Evolutionary conservation across 2,113 vertebrate species (phyloP).

Genomic region (Neogale vison): DNA sequence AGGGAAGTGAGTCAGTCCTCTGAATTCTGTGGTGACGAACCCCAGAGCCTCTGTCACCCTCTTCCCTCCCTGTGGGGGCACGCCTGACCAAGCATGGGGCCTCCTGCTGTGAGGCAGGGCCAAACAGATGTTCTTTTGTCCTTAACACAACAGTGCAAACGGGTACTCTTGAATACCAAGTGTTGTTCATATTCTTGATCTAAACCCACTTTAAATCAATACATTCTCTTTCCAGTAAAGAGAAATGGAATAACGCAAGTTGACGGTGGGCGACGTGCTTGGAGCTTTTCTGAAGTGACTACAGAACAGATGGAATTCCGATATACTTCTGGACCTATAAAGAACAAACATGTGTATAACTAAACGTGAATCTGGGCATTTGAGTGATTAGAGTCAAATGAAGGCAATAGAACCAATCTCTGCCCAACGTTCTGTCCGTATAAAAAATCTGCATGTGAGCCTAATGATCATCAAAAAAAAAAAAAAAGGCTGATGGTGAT

Average conservation of each 20-base stretch:
- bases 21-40: neutral
- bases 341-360: neutral
- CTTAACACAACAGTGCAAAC: neutral
- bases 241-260: neutral
- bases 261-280: neutral
- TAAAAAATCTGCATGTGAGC: neutral
- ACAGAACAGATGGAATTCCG: constrained; percentile 7
- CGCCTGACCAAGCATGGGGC: neutral
- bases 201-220: constrained; percentile 39
- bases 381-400: neutral
- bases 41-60: constrained; percentile 41
- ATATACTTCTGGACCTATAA: neutral
- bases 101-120: neutral
- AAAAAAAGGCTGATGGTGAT: neutral
- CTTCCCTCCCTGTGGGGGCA: neutral
- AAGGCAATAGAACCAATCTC: neutral
- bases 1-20: constrained; percentile 70
- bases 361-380: neutral
- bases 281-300: neutral
- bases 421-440: neutral
- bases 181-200: neutral
- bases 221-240: constrained; percentile 34
- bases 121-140: constrained; percentile 42
- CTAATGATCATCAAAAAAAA: neutral
- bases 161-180: neutral